Evolutionary conservation across 2,888 invertebrate genomes (phyloP).

Genomic region (Scrobipalpa costella): DNA sequence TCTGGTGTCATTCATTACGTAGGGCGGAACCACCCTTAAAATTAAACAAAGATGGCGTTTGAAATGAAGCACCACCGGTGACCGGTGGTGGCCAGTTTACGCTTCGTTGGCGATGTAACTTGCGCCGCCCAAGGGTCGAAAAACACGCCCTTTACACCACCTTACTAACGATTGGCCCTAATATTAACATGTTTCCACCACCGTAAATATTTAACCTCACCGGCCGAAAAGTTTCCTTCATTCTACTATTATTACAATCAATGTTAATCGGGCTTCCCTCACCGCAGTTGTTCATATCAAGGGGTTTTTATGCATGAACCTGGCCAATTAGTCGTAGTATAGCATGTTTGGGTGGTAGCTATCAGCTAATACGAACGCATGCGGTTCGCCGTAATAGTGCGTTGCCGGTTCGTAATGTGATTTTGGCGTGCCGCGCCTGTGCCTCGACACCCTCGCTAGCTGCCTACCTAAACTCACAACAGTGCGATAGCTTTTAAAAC

Average conservation of each 20-base stretch:
- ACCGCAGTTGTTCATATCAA: conserved; percentile 62
- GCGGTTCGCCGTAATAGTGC: conserved; percentile 76
- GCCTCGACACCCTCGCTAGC: conserved; percentile 66
- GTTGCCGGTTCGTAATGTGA: conserved; percentile 72
- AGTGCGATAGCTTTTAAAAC: conserved; percentile 66
- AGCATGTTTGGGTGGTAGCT: conserved; percentile 72
- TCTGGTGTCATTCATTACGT: no score
- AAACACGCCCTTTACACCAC: conserved; percentile 65
- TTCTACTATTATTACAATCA: conserved; percentile 55
- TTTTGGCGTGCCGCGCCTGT: conserved; percentile 73
- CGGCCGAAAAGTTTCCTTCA: conserved; percentile 39
- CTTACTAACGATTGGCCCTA: conserved; percentile 60
- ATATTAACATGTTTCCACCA: conserved; percentile 47
- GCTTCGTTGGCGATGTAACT: conserved; percentile 64
- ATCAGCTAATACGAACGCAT: conserved; percentile 66
- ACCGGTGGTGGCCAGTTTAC: conserved; percentile 63
- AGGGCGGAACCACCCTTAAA: conserved; percentile 29
- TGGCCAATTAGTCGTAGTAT: conserved; percentile 74
- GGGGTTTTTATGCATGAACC: conserved; percentile 71
- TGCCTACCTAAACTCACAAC: conserved; percentile 66
- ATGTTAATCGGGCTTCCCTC: conserved; percentile 58
- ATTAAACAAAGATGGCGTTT: conserved; percentile 66
- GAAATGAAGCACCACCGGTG: conserved; percentile 52
- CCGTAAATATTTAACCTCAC: conserved; percentile 49
- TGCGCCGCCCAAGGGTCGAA: conserved; percentile 65